Conservation (phyloP, 2,113 vertebrate genomes). For the Cathartes aura region DNA sequence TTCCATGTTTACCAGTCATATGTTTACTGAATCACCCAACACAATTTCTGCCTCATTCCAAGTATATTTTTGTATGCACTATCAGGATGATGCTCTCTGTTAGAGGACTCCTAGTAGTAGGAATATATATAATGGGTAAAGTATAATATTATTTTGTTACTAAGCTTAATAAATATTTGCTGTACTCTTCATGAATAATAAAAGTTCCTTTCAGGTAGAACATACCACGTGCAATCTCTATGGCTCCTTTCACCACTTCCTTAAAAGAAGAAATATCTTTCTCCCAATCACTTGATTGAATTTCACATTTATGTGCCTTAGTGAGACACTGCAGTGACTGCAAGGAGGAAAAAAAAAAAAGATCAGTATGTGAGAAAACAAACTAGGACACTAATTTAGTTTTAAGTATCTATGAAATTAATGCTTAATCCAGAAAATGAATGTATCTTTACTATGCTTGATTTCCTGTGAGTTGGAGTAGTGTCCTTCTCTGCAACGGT, state of each 20-base stretch:
- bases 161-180: neutral
- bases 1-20: neutral
- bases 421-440: neutral
- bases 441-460: neutral
- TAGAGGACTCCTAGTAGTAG: neutral
- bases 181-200: neutral
- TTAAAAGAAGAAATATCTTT: slow-evolving; percentile 86
- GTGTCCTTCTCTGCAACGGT: neutral
- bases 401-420: neutral
- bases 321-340: slow-evolving; percentile 90
- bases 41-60: neutral
- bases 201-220: neutral
- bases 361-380: neutral
- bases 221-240: slow-evolving; percentile 86
- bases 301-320: slow-evolving; percentile 92
- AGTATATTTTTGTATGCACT: neutral
- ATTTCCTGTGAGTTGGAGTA: neutral
- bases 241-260: slow-evolving; percentile 83
- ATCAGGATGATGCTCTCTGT: neutral
- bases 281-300: slow-evolving; percentile 88
- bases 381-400: neutral
- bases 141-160: neutral
- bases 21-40: neutral
- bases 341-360: slow-evolving; percentile 3
- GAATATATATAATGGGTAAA: neutral